Evolutionary conservation across 2,888 invertebrate genomes (phyloP), one percentile per base, ranked within the genome.

Genomic region (Andrena haemorrhoa): DNA sequence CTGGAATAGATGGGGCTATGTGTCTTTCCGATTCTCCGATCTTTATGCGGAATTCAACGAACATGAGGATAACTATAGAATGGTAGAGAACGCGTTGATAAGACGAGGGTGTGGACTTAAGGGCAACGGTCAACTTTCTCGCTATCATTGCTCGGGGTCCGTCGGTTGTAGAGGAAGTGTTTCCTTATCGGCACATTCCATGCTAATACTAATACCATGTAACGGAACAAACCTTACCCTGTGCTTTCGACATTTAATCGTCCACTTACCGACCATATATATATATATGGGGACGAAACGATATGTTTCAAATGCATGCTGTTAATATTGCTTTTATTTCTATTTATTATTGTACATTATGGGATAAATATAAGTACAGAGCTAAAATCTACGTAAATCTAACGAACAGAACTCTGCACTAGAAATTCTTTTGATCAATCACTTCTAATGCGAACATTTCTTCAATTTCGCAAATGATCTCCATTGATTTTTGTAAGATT

Each of bases 181-280:
- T 85, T 86, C 84, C 87, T 83, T 79, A 65, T 71, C 74, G 83
- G 79, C 82, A 83, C 87, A 85, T 89, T 89, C 87, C 87, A 88
- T 79, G 66, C 61, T 75, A 78, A 79, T 73, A 72, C 51, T 76
- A 84, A 73, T 69, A 61, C 35, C 41, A 41, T 66, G 23, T 68
- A 51, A 64, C 23, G 26, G 23, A 74, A 47, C 6, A 51, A 75
- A 77, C 61, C 72, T 83, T 74, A 65, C 29, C 60, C 65, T 71
- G 65, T 49, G 49, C 58, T 79, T 73, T 64, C 72, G 64, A 70
- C 63, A 65, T 58, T 65, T 61, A 12, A 69, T 72, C 49, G 69
- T 80, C 53, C 63, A 53, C 12, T 77, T 68, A 75, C 60, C 35
- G 33, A 41, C 35, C 69, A 58, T 69, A 69, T 69, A 56, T 35